Conservation (phyloP, 1,140 invertebrate species). For the Drosophila prosaltans region DNA sequence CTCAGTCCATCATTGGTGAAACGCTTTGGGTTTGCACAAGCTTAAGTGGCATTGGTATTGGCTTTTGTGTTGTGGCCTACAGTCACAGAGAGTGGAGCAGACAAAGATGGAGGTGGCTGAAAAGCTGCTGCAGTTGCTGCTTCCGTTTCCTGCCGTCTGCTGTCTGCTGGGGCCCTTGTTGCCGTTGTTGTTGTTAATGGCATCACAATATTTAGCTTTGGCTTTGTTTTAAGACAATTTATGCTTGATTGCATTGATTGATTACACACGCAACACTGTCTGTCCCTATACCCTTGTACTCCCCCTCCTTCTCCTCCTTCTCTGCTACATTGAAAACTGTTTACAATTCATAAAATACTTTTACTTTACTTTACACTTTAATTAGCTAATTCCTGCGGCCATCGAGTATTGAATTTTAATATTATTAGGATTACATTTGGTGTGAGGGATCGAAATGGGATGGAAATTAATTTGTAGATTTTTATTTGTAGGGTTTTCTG, state of each 20-base stretch:
- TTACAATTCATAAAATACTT: slow-evolving; percentile 23
- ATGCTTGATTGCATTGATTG: slow-evolving; percentile 80
- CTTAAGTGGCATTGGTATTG: slow-evolving; percentile 73
- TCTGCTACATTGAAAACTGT: background rate
- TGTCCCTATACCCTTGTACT: background rate
- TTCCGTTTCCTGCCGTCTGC: slow-evolving; percentile 50
- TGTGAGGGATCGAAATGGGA: background rate
- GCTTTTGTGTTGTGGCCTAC: slow-evolving; percentile 37
- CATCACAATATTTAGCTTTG: slow-evolving; percentile 74
- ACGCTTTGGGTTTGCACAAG: slow-evolving; percentile 66
- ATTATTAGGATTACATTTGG: slow-evolving; percentile 2
- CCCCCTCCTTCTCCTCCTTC: background rate
- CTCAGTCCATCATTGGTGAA: slow-evolving; percentile 7
- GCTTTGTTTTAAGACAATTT: slow-evolving; percentile 80
- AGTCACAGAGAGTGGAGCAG: slow-evolving; percentile 24
- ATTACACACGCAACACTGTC: slow-evolving; percentile 73
- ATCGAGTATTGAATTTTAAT: slow-evolving; percentile 35
- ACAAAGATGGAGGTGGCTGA: background rate
- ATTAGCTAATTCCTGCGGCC: slow-evolving; percentile 48
- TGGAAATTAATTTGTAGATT: background rate
- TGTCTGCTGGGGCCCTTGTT: slow-evolving; percentile 39
- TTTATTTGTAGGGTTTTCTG: background rate
- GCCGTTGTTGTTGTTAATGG: slow-evolving; percentile 66
- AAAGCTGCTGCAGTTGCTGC: slow-evolving; percentile 47
- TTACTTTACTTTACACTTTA: slow-evolving; percentile 38